phyloP scores from a whole-genome alignment of 2,797 vertebrate species.

The Cryptoblepharus egeriae region DNA sequence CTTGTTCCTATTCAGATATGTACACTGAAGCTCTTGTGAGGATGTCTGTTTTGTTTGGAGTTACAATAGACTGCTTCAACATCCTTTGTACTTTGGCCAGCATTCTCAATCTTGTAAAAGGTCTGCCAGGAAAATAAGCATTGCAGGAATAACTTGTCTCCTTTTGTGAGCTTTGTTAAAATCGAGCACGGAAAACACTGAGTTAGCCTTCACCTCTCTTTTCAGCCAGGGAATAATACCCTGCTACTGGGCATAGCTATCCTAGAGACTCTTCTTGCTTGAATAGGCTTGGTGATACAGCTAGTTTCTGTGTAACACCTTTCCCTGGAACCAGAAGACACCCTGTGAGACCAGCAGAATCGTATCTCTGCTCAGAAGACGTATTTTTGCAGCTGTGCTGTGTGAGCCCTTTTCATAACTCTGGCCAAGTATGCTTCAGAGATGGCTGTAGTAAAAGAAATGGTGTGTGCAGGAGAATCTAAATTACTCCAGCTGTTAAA shows the following conservation, averaged over 20 bases:
- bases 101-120: too few relatives aligned
- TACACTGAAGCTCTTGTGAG: slow-evolving; percentile 2
- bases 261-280: background rate
- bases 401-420: background rate
- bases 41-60: background rate
- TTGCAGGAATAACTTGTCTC: background rate
- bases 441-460: background rate
- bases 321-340: background rate
- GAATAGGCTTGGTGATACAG: background rate
- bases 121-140: background rate
- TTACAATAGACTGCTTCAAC: background rate
- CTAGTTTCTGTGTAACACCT: background rate
- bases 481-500: background rate
- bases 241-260: too few relatives aligned
- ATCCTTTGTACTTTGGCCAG: background rate
- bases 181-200: background rate
- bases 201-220: background rate
- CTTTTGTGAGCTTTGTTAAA: background rate
- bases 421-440: background rate
- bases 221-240: background rate
- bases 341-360: background rate
- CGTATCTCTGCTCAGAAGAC: background rate
- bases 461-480: background rate
- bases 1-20: slow-evolving; percentile 27
- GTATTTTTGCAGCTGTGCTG: background rate